Evolutionary conservation across 2,888 invertebrate species (phyloP).

Genomic region (Metallyticus violacea): DNA sequence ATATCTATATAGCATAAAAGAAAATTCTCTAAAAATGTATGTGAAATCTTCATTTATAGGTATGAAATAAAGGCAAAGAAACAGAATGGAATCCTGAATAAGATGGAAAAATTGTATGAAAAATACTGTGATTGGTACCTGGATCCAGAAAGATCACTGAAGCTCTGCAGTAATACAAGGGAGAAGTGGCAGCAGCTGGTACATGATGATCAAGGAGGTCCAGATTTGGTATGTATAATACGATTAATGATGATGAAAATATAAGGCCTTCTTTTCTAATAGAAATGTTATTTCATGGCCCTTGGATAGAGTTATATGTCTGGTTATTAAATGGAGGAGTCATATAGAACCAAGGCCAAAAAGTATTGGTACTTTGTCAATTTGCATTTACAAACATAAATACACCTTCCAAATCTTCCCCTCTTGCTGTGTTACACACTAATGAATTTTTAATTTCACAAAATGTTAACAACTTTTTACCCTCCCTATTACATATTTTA

Average conservation of each 20-base stretch:
- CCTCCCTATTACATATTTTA: no score
- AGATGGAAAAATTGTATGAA: slow-evolving; percentile 59
- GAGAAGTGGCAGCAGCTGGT: slow-evolving; percentile 71
- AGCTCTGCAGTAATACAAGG: slow-evolving; percentile 54
- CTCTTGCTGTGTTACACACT: no score
- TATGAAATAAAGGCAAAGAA: slow-evolving; percentile 66
- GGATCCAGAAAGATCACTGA: slow-evolving; percentile 39
- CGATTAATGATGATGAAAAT: slow-evolving; percentile 2
- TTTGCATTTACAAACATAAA: no score
- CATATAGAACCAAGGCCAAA: no score
- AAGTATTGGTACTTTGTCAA: no score
- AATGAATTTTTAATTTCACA: no score
- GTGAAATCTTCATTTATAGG: slow-evolving; percentile 41
- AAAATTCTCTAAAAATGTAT: background rate
- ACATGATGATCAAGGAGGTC: slow-evolving; percentile 52
- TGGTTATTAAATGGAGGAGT: no score
- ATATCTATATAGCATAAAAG: background rate
- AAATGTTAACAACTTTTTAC: no score
- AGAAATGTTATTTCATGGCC: no score
- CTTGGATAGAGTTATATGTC: no score
- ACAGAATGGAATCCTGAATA: slow-evolving; percentile 62
- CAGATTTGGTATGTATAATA: slow-evolving; percentile 50
- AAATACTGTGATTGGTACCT: slow-evolving; percentile 66
- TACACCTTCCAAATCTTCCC: no score
- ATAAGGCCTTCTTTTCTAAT: no score